These are phyloP conservation scores for Lagria hirta DNA, from an alignment of 2,888 invertebrate species.

Conservation along the genomic window DNA sequence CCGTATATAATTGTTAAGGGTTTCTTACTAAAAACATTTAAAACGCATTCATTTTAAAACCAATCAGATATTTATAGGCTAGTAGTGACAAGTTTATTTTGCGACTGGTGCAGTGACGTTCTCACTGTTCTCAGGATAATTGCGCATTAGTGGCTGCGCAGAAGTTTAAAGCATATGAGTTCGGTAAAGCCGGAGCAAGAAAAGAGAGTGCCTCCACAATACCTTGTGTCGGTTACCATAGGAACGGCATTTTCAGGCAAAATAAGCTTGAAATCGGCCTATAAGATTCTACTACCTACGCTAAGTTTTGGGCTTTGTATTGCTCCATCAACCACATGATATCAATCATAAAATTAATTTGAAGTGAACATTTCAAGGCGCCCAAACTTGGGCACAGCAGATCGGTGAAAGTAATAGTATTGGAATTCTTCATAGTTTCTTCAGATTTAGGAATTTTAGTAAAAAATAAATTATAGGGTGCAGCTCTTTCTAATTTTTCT, in stretches of 20 bases:
- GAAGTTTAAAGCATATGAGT: too few relatives aligned
- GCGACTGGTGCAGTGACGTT: too few relatives aligned
- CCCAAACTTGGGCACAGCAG: slow-evolving; percentile 78
- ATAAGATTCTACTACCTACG: slow-evolving; percentile 55
- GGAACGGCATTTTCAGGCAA: background rate
- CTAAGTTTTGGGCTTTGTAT: slow-evolving; percentile 75
- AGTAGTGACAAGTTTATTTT: too few relatives aligned
- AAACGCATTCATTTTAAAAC: slow-evolving; percentile 8
- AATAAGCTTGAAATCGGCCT: background rate
- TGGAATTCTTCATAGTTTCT: slow-evolving; percentile 64
- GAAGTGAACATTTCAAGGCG: slow-evolving; percentile 71
- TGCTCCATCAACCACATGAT: slow-evolving; percentile 86
- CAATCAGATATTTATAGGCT: background rate
- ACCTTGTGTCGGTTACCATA: too few relatives aligned
- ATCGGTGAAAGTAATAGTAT: slow-evolving; percentile 73
- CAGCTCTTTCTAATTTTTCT: slow-evolving; percentile 64
- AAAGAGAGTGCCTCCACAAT: too few relatives aligned
- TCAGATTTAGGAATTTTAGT: slow-evolving; percentile 68
- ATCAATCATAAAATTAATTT: slow-evolving; percentile 93
- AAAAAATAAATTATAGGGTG: slow-evolving; percentile 76
- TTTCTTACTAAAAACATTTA: slow-evolving; percentile 59
- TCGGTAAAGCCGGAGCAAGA: too few relatives aligned
- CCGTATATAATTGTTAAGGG: slow-evolving; percentile 78
- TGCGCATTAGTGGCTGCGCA: too few relatives aligned
- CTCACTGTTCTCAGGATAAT: too few relatives aligned